Conservation (phyloP, 2,888 invertebrate genomes). For the Orthonychiurus folsomi region DNA sequence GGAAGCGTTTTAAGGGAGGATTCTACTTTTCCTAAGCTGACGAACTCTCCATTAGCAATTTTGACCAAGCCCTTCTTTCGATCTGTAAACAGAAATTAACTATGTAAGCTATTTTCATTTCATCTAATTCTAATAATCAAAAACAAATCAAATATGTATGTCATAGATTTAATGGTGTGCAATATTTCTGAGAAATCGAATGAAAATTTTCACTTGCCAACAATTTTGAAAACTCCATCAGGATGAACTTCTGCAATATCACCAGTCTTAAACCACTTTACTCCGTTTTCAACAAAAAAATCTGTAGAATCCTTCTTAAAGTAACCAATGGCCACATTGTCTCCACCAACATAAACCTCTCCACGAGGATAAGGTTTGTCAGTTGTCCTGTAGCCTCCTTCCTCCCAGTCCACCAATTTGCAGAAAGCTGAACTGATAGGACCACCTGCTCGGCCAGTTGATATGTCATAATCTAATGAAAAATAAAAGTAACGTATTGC, state of each 20-base stretch:
- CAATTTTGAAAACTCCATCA: constrained; percentile 91
- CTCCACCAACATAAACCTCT: constrained; percentile 51
- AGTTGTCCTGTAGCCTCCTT: constrained; percentile 78
- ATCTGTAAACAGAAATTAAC: constrained; percentile 54
- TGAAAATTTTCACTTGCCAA: constrained; percentile 72
- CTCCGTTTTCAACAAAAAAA: constrained; percentile 70
- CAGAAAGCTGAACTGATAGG: constrained; percentile 77
- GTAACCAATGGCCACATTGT: constrained; percentile 86
- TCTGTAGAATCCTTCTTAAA: constrained; percentile 86
- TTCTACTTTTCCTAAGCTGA: constrained; percentile 93
- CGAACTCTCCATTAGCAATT: constrained; percentile 94
- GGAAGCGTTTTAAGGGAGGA: constrained; percentile 88
- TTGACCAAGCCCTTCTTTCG: constrained; percentile 98
- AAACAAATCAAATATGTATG: too few species aligned
- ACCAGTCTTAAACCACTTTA: constrained; percentile 88
- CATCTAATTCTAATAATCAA: not conserved
- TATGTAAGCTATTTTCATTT: not conserved
- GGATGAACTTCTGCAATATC: constrained; percentile 90
- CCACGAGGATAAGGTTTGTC: constrained; percentile 80
- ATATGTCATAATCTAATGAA: constrained; percentile 53
- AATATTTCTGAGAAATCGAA: too few species aligned
- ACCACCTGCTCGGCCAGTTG: constrained; percentile 73
- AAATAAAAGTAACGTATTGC: not conserved
- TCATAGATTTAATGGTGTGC: not conserved
- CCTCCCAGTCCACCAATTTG: constrained; percentile 82